Evolutionary conservation across 2,113 vertebrate genomes (phyloP).

Genomic region (Menidia beryllina): DNA sequence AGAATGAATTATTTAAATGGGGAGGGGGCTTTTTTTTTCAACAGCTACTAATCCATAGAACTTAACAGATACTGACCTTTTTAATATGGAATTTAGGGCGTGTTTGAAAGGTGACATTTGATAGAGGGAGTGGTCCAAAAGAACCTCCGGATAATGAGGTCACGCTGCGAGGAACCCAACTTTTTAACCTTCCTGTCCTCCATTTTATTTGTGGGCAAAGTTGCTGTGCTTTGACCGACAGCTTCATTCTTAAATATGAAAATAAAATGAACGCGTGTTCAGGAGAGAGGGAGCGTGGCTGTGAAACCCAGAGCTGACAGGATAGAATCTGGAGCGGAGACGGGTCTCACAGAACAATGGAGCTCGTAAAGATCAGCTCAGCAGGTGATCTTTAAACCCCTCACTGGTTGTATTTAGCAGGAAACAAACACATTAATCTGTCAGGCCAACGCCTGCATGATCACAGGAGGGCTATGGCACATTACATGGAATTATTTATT

Average conservation of each 20-base stretch:
- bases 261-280: background rate
- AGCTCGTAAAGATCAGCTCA: slow-evolving; percentile 10
- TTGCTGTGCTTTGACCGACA: background rate
- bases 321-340: background rate
- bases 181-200: slow-evolving; percentile 55
- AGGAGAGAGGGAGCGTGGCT: background rate
- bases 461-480: background rate
- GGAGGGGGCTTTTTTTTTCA: slow-evolving; percentile 17
- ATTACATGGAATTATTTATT: slow-evolving; percentile 3
- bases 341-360: slow-evolving; percentile 7
- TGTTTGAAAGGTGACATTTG: slow-evolving; percentile 64
- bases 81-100: slow-evolving; percentile 34
- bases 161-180: slow-evolving; percentile 60
- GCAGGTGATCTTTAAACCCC: background rate
- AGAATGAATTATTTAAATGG: slow-evolving; percentile 57
- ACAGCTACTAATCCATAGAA: slow-evolving; percentile 37
- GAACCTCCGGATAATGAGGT: slow-evolving; percentile 60
- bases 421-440: slow-evolving; percentile 5
- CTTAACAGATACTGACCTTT: slow-evolving; percentile 60
- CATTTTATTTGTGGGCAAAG: slow-evolving; percentile 7
- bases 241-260: background rate
- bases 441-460: background rate
- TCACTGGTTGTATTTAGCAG: slow-evolving; percentile 15
- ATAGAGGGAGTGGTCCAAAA: slow-evolving; percentile 60
- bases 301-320: background rate